Percentiles rank a stretch among this genome's conserved stretches.
phyloP scores from a whole-genome alignment of 2,888 invertebrate genomes.

The Trisateles emortualis region DNA sequence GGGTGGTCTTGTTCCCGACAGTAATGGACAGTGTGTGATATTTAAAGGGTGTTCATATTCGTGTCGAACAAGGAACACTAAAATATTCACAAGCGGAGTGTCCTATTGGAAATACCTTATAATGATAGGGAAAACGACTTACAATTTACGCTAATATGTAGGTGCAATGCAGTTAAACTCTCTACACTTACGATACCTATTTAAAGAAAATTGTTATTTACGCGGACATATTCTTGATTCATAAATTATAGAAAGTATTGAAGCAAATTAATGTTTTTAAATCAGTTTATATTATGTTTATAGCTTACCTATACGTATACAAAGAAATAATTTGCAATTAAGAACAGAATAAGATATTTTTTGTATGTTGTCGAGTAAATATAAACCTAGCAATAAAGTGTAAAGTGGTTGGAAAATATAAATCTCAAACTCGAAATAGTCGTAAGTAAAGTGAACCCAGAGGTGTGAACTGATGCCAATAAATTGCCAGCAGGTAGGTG shows the following conservation, averaged over 20 bases:
- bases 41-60: conserved; percentile 45
- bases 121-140: conserved; percentile 22
- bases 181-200: background rate
- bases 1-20: conserved; percentile 50
- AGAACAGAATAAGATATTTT: background rate
- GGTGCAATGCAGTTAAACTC: conserved; percentile 1
- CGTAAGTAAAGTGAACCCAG: conserved; percentile 30
- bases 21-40: conserved; percentile 38
- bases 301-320: too few species aligned
- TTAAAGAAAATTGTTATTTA: background rate
- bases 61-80: conserved; percentile 35
- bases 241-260: too few species aligned
- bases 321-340: background rate
- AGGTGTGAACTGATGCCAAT: conserved; percentile 35
- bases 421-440: conserved; percentile 41
- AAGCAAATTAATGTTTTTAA: too few species aligned
- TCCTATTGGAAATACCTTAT: conserved; percentile 15
- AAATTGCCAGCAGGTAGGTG: conserved; percentile 45
- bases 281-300: too few species aligned
- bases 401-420: conserved; percentile 33
- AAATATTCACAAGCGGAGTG: conserved; percentile 54
- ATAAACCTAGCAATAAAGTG: background rate
- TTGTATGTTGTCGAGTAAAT: background rate
- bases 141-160: conserved; percentile 21
- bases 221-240: background rate